Base-by-base conservation (phyloP, 2,888 invertebrate species). In the Agrochola lota region DNA sequence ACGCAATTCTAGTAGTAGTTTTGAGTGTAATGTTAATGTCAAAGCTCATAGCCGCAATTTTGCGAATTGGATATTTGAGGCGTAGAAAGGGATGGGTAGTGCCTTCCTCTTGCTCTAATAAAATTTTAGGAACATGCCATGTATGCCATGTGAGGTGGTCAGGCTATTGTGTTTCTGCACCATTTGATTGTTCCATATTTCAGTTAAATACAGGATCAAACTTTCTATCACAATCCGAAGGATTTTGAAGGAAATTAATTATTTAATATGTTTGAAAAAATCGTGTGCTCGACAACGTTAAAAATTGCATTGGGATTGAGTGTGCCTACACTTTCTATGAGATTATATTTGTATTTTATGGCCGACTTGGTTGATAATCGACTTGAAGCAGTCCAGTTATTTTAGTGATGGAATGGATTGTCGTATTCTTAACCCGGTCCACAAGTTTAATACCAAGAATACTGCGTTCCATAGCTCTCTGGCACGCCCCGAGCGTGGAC, bases 1-100 rank as follows among this genome's bases (percentile, higher is more conserved):
- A 75, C 70, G 84, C 78, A 84, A 84, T 72, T 40, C 26, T 64
- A 78, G 67, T 74, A 55, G 30, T 60, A 64, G 55, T n/a, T 69
- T 63, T 76, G 62, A 68, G 35, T 59, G 59, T 83, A 69, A 66
- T 70, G 67, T 72, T 72, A 83, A 80, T 83, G 79, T 83, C 79
- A 83, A 74, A 71, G 67, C 67, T 57, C 52, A n/a, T 40, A 67
- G 43, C 23, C 15, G 20, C 23, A 46, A 63, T 71, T 71, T 59
- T 0, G 46, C n/a, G 12, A 55, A 46, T 64, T 0, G 0, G 46
- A n/a, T 62, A 35, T 66, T 79, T 55, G 6, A 49, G 23, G 3
- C 9, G 26, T 26, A 11, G 15, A 67, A 30, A 30, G 0, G 4
- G 30, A 55, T 20, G 23, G 30, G 17, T 57, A 52, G 23, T 23